phyloP scores from a whole-genome alignment of 1,140 invertebrate species.

The Saccostrea cuccullata region DNA sequence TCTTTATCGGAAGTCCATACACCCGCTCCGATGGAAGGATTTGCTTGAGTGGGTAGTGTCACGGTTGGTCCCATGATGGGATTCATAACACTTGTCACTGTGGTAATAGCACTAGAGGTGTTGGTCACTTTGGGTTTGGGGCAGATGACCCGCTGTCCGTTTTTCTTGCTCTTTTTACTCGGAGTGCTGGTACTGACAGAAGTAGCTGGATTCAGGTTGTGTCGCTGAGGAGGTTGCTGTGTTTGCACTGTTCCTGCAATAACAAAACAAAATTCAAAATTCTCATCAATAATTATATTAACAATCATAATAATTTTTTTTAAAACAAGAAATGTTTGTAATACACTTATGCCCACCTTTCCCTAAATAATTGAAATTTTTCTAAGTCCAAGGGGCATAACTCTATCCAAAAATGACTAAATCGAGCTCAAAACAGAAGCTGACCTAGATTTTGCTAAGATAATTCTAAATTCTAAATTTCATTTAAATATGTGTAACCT shows the following conservation, averaged over 20 bases:
- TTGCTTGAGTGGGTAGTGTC: not conserved
- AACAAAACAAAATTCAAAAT: not conserved
- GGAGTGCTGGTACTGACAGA: conserved; percentile 21
- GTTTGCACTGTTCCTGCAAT: conserved; percentile 59
- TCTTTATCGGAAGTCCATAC: conserved; percentile 33
- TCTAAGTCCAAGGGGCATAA: too few species aligned
- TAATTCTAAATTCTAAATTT: too few species aligned
- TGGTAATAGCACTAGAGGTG: not conserved
- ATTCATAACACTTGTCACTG: not conserved
- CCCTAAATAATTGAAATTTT: too few species aligned
- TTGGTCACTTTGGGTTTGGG: conserved; percentile 60
- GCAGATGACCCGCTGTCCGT: conserved; percentile 63
- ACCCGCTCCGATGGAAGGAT: not conserved
- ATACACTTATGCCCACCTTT: too few species aligned
- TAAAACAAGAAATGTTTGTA: too few species aligned
- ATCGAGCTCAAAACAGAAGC: too few species aligned
- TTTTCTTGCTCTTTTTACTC: conserved; percentile 60
- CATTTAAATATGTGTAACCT: too few species aligned
- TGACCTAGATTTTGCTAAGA: too few species aligned
- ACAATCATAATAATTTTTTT: too few species aligned
- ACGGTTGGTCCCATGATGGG: not conserved
- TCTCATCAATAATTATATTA: too few species aligned
- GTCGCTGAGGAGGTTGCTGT: conserved; percentile 49
- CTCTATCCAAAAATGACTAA: too few species aligned
- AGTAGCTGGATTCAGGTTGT: not conserved